Evolutionary conservation across 92 coral and sea anemone species (phyloP), one percentile per base, ranked within the genome.

Genomic region (Epizoanthus ramosus): DNA sequence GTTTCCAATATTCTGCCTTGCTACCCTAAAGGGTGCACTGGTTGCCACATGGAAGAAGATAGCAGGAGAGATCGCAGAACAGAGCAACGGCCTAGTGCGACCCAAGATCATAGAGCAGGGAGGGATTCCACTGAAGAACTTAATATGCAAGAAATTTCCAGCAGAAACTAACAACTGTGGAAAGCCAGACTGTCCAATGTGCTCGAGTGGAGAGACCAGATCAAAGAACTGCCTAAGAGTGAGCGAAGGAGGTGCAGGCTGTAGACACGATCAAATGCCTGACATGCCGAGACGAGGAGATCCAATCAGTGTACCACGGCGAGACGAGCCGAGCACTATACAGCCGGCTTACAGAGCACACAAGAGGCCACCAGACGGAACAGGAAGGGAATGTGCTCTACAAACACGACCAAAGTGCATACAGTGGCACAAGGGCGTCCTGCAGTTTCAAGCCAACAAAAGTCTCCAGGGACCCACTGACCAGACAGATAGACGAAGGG

Each of bases 91-190:
- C 45, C 35, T 67, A 5, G 72, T 67, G 35, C 35, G 22, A 25
- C 72, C 72, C 39, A 67, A 67, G 21, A 17, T 67, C 35, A 37
- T 67, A 37, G 72, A 67, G 72, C 72, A 67, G 15, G 72, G 39
- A 37, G 72, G 31, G 17, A 57, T 57, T n/a, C 21, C 21, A 57
- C 61, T 57, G 21, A 57, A 57, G 61, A 57, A 57, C 18, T 18
- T 57, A 57, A 14, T 57, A 57, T 57, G 61, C 61, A 57, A 57
- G 0, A 57, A 57, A 57, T 57, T 18, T 18, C 61, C 61, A 57
- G 61, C 61, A 57, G 21, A 57, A 57, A 57, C 61, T 10, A 57
- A 57, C 17, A n/a, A n/a, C n/a, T n/a, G n/a, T n/a, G n/a, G n/a
- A n/a, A n/a, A n/a, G n/a, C n/a, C n/a, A n/a, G n/a, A 57, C 61